Evolutionary conservation across 2,797 vertebrate genomes (phyloP).

Genomic region (Mallotus villosus): DNA sequence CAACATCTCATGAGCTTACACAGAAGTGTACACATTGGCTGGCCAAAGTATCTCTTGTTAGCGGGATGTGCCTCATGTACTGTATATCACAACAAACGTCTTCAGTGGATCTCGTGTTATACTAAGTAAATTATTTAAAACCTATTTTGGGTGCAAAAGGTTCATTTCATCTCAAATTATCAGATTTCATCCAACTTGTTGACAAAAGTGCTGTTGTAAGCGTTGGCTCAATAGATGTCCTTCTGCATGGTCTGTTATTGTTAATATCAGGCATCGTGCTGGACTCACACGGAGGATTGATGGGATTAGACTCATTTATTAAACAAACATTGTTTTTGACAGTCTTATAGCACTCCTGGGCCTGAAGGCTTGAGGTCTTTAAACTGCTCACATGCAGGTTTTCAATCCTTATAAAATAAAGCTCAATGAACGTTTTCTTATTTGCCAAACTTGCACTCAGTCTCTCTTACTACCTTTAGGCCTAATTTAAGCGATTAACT

Average conservation of each 20-base stretch:
- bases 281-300: constrained; percentile 47
- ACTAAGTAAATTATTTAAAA: background rate
- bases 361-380: background rate
- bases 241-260: background rate
- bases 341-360: background rate
- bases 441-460: background rate
- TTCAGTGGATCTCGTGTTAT: background rate
- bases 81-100: too few relatives aligned
- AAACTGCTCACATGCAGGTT: too few relatives aligned
- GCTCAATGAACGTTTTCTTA: too few relatives aligned
- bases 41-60: background rate
- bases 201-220: constrained; percentile 34
- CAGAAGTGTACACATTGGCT: background rate
- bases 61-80: too few relatives aligned
- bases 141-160: too few relatives aligned
- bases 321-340: constrained; percentile 34
- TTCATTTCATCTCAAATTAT: constrained; percentile 20
- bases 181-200: constrained; percentile 38
- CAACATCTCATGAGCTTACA: background rate
- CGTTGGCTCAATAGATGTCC: constrained; percentile 28
- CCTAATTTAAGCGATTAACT: constrained; percentile 7
- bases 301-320: constrained; percentile 40
- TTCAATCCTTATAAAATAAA: background rate
- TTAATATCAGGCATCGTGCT: constrained; percentile 38
- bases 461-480: constrained; percentile 7